Evolutionary conservation across 2,797 vertebrate genomes (phyloP), one percentile per base, ranked within the genome.

Genomic region (Enteromius mattozi): DNA sequence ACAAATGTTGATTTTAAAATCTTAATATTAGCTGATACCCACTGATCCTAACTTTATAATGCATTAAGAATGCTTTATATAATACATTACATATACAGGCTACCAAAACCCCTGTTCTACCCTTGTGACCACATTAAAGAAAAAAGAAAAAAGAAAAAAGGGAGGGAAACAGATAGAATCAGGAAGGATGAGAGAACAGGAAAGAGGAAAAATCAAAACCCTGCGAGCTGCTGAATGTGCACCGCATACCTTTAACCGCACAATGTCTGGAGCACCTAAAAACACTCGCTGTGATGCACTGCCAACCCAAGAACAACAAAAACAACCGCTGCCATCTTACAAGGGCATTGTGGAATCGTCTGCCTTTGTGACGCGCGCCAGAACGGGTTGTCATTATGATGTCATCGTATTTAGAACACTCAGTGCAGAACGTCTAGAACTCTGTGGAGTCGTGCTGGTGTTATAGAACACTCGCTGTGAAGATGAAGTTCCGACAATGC

Each of bases 161-260:
- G 65, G 37, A 40, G 76, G 82, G 82, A 84, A 84, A 84, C 82
- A 61, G 82, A 71, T 59, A 70, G 49, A 71, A 59, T 71, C 75
- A 84, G 82, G 82, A 84, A 84, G 66, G 66, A 84, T 78, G 75
- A 71, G 82, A 79, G 76, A 42, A 84, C 82, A 84, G 82, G 82
- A 84, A 84, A 84, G 54, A 71, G 54, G 42, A 69, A 78, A 82
- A 84, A 24, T 71, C 63, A 24, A 69, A 84, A 70, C 66, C 51
- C 66, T 70, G 40, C 51, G n/a, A 63, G 75, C 66, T 70, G 54
- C 82, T 47, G 42, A 84, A 78, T 45, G 75, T 70, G 82, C 74
- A 68, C 75, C 35, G 40, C 51, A 70, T 68, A 51, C 82, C n/a
- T 84, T 68, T 40, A 71, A 61, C 40, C n/a, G 51, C 66, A 47